Base-by-base conservation (phyloP, 2,888 invertebrate genomes). In the Sycophila texana region DNA sequence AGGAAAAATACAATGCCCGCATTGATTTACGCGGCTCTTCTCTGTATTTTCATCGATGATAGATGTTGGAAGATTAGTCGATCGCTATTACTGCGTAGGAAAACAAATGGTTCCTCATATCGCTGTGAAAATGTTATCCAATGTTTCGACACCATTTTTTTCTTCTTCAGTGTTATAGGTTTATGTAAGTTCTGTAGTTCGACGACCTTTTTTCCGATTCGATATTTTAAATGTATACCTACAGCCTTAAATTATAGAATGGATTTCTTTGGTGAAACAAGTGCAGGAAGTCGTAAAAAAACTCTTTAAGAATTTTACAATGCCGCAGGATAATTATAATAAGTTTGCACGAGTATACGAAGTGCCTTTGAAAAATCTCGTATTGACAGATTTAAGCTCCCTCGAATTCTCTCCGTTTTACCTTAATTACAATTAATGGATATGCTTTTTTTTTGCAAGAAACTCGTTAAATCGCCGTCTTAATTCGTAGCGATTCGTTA, bases 1-100 rank as follows among this genome's bases (percentile, higher is more conserved):
- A 77, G n/a, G n/a, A n/a, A n/a, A n/a, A n/a, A n/a, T n/a, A 58
- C 71, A 72, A 72, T 72, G 65, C 71, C 66, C 20, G 71, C 53
- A 72, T 71, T 71, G 71, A 66, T 58, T 57, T 58, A 16, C 68
- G 30, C 58, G 53, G 4, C 53, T 14, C 53, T 7, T 10, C 7
- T 4, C 61, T 61, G 20, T 58, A 4, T 57, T 14, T 20, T 55
- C 18, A 4, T n/a, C 13, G 10, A 16, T 18, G 7, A 71, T 72
- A 72, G 72, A 66, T 30, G 49, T 39, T 66, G 66, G 72, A 77
- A 77, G 67, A 77, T 70, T 58, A 53, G 57, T 71, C 26, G 13
- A 76, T 47, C 51, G 51, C 18, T 63, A 39, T 61, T 18, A 47
- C 47, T 13, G 26, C 61, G 55, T 71, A 14, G 63, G 71, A 71